These are phyloP conservation scores for Eilema caniola DNA, from an alignment of 2,888 invertebrate genomes.

Conservation along the genomic window DNA sequence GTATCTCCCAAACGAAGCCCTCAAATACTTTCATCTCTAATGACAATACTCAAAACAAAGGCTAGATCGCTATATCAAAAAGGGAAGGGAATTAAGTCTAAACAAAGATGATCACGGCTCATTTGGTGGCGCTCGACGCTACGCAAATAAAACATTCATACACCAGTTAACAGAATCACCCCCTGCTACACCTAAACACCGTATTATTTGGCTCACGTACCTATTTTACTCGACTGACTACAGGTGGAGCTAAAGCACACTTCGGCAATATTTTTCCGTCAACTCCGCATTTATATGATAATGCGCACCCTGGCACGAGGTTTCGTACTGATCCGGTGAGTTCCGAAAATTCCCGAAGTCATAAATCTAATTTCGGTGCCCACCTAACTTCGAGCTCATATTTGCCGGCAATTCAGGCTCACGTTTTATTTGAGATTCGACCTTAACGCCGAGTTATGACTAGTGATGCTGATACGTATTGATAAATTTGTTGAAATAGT, in stretches of 20 bases:
- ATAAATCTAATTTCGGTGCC: conserved; percentile 83
- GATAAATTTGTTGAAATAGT: conserved; percentile 46
- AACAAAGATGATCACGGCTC: conserved; percentile 53
- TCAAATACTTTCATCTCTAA: conserved; percentile 30
- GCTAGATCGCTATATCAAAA: conserved; percentile 45
- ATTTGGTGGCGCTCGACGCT: conserved; percentile 39
- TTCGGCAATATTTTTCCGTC: conserved; percentile 82
- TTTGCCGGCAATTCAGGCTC: conserved; percentile 64
- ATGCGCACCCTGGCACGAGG: conserved; percentile 67
- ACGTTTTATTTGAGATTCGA: conserved; percentile 65
- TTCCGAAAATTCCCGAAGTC: conserved; percentile 82
- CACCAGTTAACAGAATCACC: conserved; percentile 56
- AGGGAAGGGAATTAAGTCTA: conserved; percentile 47
- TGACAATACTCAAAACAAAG: conserved; percentile 37
- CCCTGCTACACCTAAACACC: conserved; percentile 44
- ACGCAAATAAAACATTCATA: conserved; percentile 64
- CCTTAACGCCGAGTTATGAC: conserved; percentile 63
- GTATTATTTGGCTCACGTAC: conserved; percentile 56
- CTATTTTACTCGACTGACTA: conserved; percentile 53
- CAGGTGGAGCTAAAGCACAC: conserved; percentile 63
- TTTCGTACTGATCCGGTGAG: conserved; percentile 80
- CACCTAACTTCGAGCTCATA: conserved; percentile 68
- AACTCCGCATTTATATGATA: conserved; percentile 77
- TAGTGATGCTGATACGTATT: conserved; percentile 52
- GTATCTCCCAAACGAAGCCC: conserved; percentile 20